phyloP scores from a whole-genome alignment of 1,140 invertebrate genomes.

The Meloidogyne exigua region DNA sequence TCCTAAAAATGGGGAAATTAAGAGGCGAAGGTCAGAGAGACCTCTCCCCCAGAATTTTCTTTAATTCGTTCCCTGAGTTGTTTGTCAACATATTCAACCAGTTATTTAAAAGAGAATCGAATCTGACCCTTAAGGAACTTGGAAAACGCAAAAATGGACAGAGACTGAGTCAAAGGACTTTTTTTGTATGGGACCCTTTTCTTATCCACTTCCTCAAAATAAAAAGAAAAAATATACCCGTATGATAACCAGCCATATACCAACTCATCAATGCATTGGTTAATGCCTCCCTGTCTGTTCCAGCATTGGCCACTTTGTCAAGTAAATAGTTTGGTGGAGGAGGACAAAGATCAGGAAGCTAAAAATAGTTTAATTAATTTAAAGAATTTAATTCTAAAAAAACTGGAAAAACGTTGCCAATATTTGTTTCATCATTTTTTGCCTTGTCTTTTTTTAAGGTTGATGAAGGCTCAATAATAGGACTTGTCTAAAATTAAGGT shows the following conservation, averaged over 20 bases:
- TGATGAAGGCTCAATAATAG: background rate
- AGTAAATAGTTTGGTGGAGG: constrained; percentile 45
- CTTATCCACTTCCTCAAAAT: background rate
- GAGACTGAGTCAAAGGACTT: no score
- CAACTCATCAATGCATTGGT: constrained; percentile 54
- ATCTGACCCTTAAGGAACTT: no score
- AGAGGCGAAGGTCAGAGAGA: no score
- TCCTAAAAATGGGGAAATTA: background rate
- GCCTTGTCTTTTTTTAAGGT: background rate
- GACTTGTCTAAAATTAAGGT: background rate
- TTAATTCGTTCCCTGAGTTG: no score
- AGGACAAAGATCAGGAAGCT: constrained; percentile 43
- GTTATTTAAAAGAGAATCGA: no score
- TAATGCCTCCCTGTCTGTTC: constrained; percentile 43
- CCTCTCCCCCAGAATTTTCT: no score
- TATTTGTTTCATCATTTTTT: background rate
- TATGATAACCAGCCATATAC: constrained; percentile 46
- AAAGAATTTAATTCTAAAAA: background rate
- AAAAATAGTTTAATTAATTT: constrained; percentile 10
- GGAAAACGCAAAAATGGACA: no score
- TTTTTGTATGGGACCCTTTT: no score
- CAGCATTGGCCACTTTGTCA: constrained; percentile 32
- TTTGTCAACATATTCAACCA: no score
- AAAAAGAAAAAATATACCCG: background rate
- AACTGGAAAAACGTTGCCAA: background rate